Evolutionary conservation across 2,888 invertebrate genomes (phyloP), one percentile per base, ranked within the genome.

Genomic region (Drosophila sordidula): DNA sequence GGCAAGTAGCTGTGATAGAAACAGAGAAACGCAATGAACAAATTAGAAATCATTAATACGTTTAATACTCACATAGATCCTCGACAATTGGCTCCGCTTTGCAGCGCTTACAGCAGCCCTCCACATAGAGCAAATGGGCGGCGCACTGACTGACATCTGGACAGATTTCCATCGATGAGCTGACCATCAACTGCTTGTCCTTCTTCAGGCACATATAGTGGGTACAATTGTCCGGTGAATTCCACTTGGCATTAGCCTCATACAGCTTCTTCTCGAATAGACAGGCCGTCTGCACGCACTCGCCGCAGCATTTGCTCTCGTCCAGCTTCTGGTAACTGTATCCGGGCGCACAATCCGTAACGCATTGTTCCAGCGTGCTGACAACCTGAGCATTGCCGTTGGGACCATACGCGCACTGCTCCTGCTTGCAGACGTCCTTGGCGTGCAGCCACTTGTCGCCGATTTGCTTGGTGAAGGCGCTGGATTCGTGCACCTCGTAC

Each of bases 31-130:
- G 1, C 4, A 14, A 12, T 11, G 42, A 22, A n/a, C 8, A 5
- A 8, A 25, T 12, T 5, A 2, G 3, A 0, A n/a, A 2, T 8
- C 3, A 8, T 5, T 0, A 12, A 25, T 8, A 1, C 3, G 4
- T 1, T 0, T 14, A 1, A 1, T 6, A 78, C 90, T 78, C 47
- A 91, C 90, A 78, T 56, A 75, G 67, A 41, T 86, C 75, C 61
- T 86, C 81, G 4, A 93, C 82, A 8, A 91, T 80, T 0, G 93
- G 89, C 2, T 93, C 94, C 25, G 93, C 85, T 70, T 94, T 94
- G 89, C 97, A 97, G 47, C 93, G 91, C 32, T 93, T 92, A 80
- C 96, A 97, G 90, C 97, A 97, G 50, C 95, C 95, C 26, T 95
- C 94, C 12, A 92, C 91, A 80, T 94, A 93, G 67, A 94, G 90